A percentile compares a stretch with the other conserved stretches of the same genome.
Evolutionary conservation across 2,113 vertebrate genomes (phyloP).

Genomic region (Oplegnathus fasciatus): DNA sequence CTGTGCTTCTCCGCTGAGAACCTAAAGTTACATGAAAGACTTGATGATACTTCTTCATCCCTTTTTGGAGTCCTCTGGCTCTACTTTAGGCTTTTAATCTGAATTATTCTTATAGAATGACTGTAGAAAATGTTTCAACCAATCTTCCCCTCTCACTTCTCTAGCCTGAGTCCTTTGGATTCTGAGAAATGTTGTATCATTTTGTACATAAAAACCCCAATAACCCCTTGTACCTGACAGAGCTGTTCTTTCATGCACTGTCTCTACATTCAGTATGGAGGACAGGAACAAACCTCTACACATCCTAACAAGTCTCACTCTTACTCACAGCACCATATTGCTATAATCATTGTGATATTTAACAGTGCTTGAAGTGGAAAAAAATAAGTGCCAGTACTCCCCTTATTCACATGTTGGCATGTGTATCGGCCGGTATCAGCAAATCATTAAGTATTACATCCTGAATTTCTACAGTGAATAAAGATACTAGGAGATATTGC

Average conservation of each 20-base stretch:
- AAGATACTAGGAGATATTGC: too few relatives aligned
- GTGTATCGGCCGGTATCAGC: too few relatives aligned
- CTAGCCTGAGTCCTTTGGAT: neutral
- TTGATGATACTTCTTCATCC: neutral
- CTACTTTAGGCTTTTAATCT: neutral
- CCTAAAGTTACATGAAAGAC: neutral
- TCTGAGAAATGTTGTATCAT: rapidly evolving
- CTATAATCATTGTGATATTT: neutral
- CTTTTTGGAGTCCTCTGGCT: neutral
- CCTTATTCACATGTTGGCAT: too few relatives aligned
- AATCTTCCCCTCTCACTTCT: neutral
- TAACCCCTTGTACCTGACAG: neutral
- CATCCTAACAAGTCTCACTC: neutral
- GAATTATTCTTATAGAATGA: neutral
- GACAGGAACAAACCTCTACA: neutral
- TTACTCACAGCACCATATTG: neutral
- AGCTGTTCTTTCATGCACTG: neutral
- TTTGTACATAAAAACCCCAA: neutral
- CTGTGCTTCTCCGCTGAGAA: neutral
- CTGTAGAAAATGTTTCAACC: neutral
- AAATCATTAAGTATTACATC: too few relatives aligned
- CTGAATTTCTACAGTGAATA: too few relatives aligned
- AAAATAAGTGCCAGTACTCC: too few relatives aligned
- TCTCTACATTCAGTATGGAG: neutral
- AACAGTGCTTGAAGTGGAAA: too few relatives aligned